phyloP scores from a whole-genome alignment of 2,888 invertebrate genomes.

The Pristionchus exspectatus region DNA sequence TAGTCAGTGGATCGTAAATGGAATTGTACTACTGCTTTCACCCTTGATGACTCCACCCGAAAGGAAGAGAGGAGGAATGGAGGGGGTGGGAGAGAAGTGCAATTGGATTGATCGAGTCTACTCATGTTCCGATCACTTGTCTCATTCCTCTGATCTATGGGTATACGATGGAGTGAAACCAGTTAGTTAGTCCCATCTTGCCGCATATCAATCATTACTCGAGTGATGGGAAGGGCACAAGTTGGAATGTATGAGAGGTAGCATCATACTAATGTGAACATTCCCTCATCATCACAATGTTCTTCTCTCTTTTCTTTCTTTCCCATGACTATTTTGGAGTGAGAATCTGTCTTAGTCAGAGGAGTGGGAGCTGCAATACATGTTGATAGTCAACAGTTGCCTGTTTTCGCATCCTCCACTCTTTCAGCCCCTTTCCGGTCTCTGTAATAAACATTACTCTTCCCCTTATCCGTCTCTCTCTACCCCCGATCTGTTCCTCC shows the following conservation, averaged over 20 bases:
- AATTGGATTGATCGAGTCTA: conserved; percentile 44
- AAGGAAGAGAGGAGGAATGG: neutral
- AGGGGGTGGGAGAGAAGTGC: conserved; percentile 22
- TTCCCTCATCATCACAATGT: neutral
- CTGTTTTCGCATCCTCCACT: conserved; percentile 20
- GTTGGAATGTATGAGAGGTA: conserved; percentile 2
- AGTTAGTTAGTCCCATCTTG: neutral
- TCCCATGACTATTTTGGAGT: neutral
- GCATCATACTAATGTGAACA: neutral
- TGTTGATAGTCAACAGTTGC: neutral
- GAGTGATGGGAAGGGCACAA: neutral
- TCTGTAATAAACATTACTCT: conserved; percentile 14
- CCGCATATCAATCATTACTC: conserved; percentile 38
- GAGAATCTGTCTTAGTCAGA: neutral
- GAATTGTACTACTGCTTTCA: conserved; percentile 44
- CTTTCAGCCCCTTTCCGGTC: neutral
- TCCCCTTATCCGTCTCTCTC: conserved; percentile 16
- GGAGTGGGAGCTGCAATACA: neutral
- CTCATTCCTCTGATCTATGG: conserved; percentile 16
- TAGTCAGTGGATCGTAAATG: conserved; percentile 49
- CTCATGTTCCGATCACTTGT: neutral
- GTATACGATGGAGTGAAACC: conserved; percentile 12
- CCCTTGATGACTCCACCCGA: conserved; percentile 38
- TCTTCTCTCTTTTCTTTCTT: neutral
- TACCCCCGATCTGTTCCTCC: conserved; percentile 3